These are phyloP conservation scores for Limnephilus lunatus DNA, from an alignment of 2,888 invertebrate genomes.

Conservation along the genomic window DNA sequence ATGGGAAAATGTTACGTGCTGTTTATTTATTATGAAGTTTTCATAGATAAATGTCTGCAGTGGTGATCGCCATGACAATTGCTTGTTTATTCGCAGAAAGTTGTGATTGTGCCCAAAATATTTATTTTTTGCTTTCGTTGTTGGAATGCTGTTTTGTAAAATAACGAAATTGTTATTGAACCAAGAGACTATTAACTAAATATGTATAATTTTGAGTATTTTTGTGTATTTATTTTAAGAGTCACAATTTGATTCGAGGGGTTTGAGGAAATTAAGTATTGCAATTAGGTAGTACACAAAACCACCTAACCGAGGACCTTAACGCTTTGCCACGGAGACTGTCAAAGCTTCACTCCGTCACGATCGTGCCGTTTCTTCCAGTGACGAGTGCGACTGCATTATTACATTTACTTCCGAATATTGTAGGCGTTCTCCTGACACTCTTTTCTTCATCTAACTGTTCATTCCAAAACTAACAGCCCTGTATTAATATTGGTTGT, in stretches of 20 bases:
- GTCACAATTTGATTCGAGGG: no score
- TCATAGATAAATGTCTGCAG: neutral
- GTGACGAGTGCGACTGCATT: neutral
- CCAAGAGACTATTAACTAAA: no score
- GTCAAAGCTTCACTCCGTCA: neutral
- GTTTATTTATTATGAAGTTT: neutral
- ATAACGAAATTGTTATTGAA: no score
- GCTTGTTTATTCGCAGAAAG: neutral
- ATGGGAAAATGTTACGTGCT: neutral
- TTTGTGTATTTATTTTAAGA: no score
- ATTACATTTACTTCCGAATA: neutral
- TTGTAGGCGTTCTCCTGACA: neutral
- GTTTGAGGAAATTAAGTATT: neutral
- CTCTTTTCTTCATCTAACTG: neutral
- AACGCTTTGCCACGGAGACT: no score
- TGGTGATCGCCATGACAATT: neutral
- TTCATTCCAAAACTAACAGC: neutral
- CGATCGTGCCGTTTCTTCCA: neutral
- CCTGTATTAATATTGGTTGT: neutral
- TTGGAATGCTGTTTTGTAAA: neutral
- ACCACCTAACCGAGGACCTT: no score
- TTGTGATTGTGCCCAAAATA: neutral
- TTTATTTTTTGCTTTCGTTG: neutral
- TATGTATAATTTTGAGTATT: no score
- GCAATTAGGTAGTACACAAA: neutral